Conservation (phyloP, 1,140 invertebrate species). For the Drosophila pandora region DNA sequence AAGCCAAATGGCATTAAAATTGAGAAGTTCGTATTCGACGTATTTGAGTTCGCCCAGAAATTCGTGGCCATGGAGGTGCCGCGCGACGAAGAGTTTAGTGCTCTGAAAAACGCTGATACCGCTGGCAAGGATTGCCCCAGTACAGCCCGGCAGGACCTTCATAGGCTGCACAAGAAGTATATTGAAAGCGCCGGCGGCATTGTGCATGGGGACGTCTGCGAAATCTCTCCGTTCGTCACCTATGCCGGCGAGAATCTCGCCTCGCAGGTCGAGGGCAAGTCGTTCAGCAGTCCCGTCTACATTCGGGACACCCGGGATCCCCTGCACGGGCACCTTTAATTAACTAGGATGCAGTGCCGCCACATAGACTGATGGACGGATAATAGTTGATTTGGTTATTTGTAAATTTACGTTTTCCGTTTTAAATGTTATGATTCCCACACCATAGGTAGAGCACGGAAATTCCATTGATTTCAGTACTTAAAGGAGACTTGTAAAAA, state of each 20-base stretch:
- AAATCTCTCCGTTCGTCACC: slow-evolving; percentile 96
- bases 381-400: slow-evolving; percentile 39
- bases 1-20: slow-evolving; percentile 98
- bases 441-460: slow-evolving; percentile 26
- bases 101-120: slow-evolving; percentile 96
- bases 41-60: slow-evolving; percentile 95
- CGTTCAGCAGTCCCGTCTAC: slow-evolving; percentile 88
- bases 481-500: slow-evolving; percentile 51
- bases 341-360: neutral
- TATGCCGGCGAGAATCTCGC: slow-evolving; percentile 94
- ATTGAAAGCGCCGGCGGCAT: slow-evolving; percentile 93
- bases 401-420: slow-evolving; percentile 33
- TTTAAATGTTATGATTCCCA: slow-evolving; percentile 26
- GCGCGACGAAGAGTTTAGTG: slow-evolving; percentile 97
- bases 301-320: slow-evolving; percentile 81
- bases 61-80: slow-evolving; percentile 97
- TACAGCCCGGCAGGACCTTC: slow-evolving; percentile 92
- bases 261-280: slow-evolving; percentile 87
- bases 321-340: slow-evolving; percentile 69
- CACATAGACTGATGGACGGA: slow-evolving; percentile 64
- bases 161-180: slow-evolving; percentile 92
- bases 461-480: slow-evolving; percentile 65
- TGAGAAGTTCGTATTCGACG: slow-evolving; percentile 99
- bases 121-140: slow-evolving; percentile 95
- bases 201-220: slow-evolving; percentile 89